Conservation (phyloP, 2,797 vertebrate genomes). For the Paedocypris micromegethes region DNA sequence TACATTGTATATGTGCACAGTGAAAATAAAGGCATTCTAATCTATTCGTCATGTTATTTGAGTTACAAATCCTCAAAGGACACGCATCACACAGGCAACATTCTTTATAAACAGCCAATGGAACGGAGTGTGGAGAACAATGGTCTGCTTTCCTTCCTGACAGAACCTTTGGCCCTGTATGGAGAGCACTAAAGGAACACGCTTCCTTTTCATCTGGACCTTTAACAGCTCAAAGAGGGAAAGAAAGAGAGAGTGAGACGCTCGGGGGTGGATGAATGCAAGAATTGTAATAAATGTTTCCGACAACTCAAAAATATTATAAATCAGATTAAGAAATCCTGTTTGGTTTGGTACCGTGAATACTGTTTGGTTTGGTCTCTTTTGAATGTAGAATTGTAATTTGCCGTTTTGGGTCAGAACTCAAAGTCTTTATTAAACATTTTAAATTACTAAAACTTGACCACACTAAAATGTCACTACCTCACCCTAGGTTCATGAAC, state of each 20-base stretch:
- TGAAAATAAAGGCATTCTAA: no score
- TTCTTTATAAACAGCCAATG: conserved; percentile 56
- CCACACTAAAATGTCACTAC: no score
- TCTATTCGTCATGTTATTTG: background rate
- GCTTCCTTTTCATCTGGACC: conserved; percentile 44
- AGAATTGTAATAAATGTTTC: background rate
- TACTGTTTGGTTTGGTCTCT: no score
- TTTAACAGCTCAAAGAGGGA: conserved; percentile 20
- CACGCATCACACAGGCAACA: conserved; percentile 47
- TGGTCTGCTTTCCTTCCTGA: conserved; percentile 59
- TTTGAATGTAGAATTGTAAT: no score
- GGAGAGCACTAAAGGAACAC: conserved; percentile 50
- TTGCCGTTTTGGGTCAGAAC: no score
- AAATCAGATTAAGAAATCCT: no score
- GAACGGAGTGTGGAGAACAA: conserved; percentile 64
- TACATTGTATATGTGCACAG: no score
- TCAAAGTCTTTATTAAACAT: no score
- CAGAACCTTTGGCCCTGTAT: conserved; percentile 49
- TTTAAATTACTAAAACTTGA: no score
- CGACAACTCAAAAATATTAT: no score
- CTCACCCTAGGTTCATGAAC: no score
- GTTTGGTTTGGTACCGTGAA: no score
- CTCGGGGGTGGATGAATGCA: conserved; percentile 1
- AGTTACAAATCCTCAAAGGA: conserved; percentile 15
- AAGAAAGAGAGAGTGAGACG: conserved; percentile 6